Evolutionary conservation across 2,797 vertebrate genomes (phyloP).

Genomic region (Chanos chanos): DNA sequence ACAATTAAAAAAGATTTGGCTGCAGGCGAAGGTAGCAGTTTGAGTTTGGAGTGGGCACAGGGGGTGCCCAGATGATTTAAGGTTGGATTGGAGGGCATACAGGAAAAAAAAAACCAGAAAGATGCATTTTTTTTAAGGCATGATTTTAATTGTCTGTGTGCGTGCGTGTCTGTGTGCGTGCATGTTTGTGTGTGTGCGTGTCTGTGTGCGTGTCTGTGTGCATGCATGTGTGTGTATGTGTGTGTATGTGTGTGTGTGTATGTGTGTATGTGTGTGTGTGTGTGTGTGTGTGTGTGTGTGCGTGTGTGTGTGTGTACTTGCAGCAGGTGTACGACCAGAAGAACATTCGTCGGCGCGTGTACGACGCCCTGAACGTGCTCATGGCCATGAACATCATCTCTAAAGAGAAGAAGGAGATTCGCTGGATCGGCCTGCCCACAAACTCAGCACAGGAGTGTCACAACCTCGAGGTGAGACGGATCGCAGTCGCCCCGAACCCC

Average conservation of each 20-base stretch:
- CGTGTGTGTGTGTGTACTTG: slow-evolving; percentile 23
- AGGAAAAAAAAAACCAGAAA: too few species aligned
- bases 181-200: too few species aligned
- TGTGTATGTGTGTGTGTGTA: not conserved
- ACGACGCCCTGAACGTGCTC: slow-evolving; percentile 84
- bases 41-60: not conserved
- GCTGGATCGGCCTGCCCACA: slow-evolving; percentile 83
- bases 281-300: not conserved
- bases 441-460: slow-evolving; percentile 86
- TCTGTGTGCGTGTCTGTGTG: too few species aligned
- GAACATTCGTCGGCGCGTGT: slow-evolving; percentile 85
- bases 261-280: not conserved
- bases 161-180: too few species aligned
- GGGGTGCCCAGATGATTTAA: not conserved
- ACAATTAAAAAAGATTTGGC: slow-evolving; percentile 46
- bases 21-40: not conserved
- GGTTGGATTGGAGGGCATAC: too few species aligned
- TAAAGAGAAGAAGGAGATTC: slow-evolving; percentile 87
- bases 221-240: not conserved
- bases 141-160: too few species aligned
- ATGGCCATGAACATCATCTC: slow-evolving; percentile 93
- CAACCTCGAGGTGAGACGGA: slow-evolving; percentile 72
- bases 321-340: slow-evolving; percentile 87
- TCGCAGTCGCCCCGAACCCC: not conserved
- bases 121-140: too few species aligned